Evolutionary conservation across 2,113 vertebrate species (phyloP).

Genomic region (cattle (Bos taurus)): DNA sequence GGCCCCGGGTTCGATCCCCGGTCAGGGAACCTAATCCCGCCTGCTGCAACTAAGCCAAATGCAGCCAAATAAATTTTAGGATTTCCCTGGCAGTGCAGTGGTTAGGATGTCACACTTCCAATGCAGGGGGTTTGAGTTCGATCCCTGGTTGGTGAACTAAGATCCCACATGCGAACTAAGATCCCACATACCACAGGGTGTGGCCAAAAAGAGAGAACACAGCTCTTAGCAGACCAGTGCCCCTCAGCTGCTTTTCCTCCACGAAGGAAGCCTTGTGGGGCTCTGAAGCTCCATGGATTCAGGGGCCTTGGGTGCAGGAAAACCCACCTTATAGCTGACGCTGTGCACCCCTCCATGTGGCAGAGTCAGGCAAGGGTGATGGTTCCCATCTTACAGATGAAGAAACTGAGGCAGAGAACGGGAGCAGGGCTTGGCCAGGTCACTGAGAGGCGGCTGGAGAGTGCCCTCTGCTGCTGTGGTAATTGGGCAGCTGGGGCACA

Average conservation of each 20-base stretch:
- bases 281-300: not conserved
- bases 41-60: not conserved
- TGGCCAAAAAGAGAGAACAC: not conserved
- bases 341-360: not conserved
- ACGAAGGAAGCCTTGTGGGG: not conserved
- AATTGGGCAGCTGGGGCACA: not conserved
- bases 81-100: not conserved
- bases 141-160: not conserved
- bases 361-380: not conserved
- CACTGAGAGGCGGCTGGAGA: not conserved
- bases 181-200: not conserved
- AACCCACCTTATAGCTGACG: not conserved
- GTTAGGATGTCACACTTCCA: not conserved
- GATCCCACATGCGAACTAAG: not conserved
- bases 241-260: not conserved
- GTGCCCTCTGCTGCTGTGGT: fast-evolving
- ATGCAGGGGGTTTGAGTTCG: not conserved
- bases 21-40: not conserved
- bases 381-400: not conserved
- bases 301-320: fast-evolving
- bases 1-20: not conserved
- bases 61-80: not conserved
- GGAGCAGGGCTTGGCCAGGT: not conserved
- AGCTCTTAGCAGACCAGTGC: not conserved
- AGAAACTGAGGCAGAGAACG: not conserved